Evolutionary conservation across 2,888 invertebrate species (phyloP), one percentile per base, ranked within the genome.

Genomic region (Tridacna crocea): DNA sequence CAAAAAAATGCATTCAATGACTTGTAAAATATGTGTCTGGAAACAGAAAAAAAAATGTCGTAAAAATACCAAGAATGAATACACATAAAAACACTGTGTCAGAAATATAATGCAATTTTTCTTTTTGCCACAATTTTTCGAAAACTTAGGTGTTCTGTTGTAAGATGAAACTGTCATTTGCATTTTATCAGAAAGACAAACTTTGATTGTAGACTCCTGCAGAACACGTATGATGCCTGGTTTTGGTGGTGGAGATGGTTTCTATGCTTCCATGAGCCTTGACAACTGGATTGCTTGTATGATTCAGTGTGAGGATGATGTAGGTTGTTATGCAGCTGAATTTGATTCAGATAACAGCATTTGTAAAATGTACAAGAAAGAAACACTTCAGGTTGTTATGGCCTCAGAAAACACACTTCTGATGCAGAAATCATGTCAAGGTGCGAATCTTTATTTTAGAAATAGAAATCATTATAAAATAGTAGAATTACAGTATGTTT

Each of bases 311-410:
- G 27, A 46, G 24, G 55, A 75, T 19, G n/a, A 48, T 22, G 51
- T 51, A 22, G 48, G 27, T 3, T 75, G 75, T 48, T 22, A 75
- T 66, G 63, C 65, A 51, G 75, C 48, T 0, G 48, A 22, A 10
- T 75, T 26, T 27, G 51, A 51, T 26, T 3, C 15, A 22, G 51
- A 22, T 0, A 47, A 63, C 17, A 11, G n/a, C 36, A 66, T 63
- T 48, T 75, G 75, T 48, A 65, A 63, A 26, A 65, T 47, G 8
- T 75, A 75, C 51, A 47, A 66, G 19, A 65, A 19, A 48, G 75
- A 75, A 27, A 63, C 63, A 12, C 12, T 75, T 51, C 27, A 26
- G 22, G 27, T 75, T 19, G 17, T 26, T 26, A 13, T 51, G 19
- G 65, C 22, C 11, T 22, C 48, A 12, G 48, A 22, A 26, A 47